Percentiles rank a stretch among this genome's conserved stretches.
Evolutionary conservation across 92 coral and sea anemone genomes (phyloP).

Genomic region (Virgularia gustaviana): DNA sequence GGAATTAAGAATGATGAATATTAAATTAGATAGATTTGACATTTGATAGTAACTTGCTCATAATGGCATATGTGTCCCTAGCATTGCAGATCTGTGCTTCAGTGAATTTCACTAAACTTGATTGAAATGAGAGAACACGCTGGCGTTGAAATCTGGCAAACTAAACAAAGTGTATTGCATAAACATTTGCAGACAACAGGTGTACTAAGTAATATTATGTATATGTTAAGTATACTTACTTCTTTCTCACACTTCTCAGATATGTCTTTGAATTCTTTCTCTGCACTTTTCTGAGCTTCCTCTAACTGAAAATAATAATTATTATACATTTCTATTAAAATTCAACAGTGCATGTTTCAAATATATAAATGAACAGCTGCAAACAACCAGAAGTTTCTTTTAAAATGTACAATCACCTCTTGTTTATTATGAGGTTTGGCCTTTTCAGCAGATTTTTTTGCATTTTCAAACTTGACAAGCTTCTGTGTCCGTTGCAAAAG

Average conservation of each 20-base stretch:
- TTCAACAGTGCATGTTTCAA: neutral
- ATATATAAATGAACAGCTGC: too few species aligned
- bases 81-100: conserved; percentile 86
- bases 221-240: conserved; percentile 41
- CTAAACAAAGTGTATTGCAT: conserved; percentile 50
- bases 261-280: conserved; percentile 70
- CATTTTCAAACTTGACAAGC: conserved; percentile 87
- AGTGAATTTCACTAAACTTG: conserved; percentile 75
- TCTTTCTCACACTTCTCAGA: conserved; percentile 79
- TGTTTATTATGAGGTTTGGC: conserved; percentile 94
- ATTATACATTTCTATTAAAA: neutral
- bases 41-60: conserved; percentile 72
- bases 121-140: conserved; percentile 83
- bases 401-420: conserved; percentile 61
- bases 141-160: conserved; percentile 79
- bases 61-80: conserved; percentile 86
- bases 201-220: too few species aligned
- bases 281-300: conserved; percentile 74
- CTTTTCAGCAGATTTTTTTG: conserved; percentile 79
- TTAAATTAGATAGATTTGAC: conserved; percentile 41
- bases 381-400: neutral
- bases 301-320: conserved; percentile 56
- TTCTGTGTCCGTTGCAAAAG: conserved; percentile 84
- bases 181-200: too few species aligned
- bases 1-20: neutral